Conservation (phyloP, 2,113 vertebrate species). For the Channa maculata region DNA sequence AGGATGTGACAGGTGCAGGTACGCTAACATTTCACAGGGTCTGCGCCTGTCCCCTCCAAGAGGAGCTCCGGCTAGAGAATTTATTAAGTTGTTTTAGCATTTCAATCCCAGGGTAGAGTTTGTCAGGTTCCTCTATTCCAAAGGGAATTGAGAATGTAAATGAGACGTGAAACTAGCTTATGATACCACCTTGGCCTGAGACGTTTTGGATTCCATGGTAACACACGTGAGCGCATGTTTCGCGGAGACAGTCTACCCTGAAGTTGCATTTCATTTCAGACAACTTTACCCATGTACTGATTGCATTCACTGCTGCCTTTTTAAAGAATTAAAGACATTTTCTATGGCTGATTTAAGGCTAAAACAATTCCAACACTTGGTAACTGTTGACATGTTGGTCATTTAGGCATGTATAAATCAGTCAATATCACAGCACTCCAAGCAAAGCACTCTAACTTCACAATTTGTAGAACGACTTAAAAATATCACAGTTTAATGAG, state of each 20-base stretch:
- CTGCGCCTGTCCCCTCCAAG: background rate
- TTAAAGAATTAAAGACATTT: no score
- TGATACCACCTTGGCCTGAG: conserved; percentile 66
- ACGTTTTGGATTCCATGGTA: conserved; percentile 76
- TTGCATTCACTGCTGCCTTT: no score
- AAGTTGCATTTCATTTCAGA: conserved; percentile 4
- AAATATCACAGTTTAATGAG: no score
- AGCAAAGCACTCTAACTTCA: no score
- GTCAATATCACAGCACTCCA: no score
- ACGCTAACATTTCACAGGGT: background rate
- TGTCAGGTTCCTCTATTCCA: conserved; percentile 75
- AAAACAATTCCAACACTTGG: no score
- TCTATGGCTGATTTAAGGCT: no score
- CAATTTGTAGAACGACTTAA: no score
- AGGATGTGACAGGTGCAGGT: conserved; percentile 28
- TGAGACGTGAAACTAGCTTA: conserved; percentile 80
- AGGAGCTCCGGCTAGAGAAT: background rate
- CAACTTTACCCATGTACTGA: background rate
- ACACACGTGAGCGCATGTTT: conserved; percentile 1
- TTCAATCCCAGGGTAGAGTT: conserved; percentile 57
- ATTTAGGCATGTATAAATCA: no score
- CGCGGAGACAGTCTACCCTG: background rate
- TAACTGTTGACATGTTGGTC: no score
- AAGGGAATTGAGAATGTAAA: conserved; percentile 82
- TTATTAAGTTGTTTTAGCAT: conserved; percentile 18